Evolutionary conservation across 1,140 invertebrate genomes (phyloP).

Genomic region (Triops cancriformis): DNA sequence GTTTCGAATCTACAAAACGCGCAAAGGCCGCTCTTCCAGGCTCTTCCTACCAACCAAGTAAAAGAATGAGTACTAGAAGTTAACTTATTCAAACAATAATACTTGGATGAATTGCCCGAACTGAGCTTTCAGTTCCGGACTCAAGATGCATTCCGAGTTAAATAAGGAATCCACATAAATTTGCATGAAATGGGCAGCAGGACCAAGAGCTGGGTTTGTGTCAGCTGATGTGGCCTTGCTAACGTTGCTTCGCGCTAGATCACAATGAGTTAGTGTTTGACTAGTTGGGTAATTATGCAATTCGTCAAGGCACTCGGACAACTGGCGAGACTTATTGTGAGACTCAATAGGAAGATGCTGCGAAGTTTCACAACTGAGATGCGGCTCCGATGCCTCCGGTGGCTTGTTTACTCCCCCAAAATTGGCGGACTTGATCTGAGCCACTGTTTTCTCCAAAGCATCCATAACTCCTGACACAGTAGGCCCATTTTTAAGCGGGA

Average conservation of each 20-base stretch:
- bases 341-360: not conserved
- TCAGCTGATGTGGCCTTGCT: not conserved
- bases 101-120: not conserved
- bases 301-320: not conserved
- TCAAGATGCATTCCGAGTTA: not conserved
- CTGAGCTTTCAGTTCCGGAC: not conserved
- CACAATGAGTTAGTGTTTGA: not conserved
- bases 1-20: constrained; percentile 62
- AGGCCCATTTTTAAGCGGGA: not conserved
- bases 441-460: not conserved
- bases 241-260: not conserved
- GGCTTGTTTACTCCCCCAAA: not conserved
- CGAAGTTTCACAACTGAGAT: constrained; percentile 35
- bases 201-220: not conserved
- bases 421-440: not conserved
- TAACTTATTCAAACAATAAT: not conserved
- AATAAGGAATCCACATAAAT: not conserved
- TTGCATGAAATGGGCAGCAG: not conserved
- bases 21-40: constrained; percentile 44
- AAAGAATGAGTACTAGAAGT: not conserved
- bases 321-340: not conserved
- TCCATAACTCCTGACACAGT: not conserved
- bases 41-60: not conserved
- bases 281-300: not conserved
- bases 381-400: not conserved